A percentile compares a stretch with the other conserved stretches of the same genome.
phyloP scores from a whole-genome alignment of 1,140 invertebrate genomes.

The Hylyphantes graminicola region DNA sequence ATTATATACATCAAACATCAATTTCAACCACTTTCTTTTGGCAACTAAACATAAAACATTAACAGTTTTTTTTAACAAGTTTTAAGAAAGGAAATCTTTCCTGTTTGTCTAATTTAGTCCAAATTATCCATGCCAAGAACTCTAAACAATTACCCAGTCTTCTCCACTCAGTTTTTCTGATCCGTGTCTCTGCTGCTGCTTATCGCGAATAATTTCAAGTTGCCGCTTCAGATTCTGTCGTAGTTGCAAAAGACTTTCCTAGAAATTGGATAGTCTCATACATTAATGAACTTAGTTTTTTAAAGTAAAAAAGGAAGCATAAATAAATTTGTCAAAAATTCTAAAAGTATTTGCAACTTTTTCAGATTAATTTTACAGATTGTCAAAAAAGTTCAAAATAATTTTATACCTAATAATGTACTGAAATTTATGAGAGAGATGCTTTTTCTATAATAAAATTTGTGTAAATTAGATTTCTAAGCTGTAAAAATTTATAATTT shows the following conservation, averaged over 20 bases:
- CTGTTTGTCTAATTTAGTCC: too few species aligned
- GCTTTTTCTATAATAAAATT: too few species aligned
- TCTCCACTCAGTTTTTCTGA: constrained; percentile 22
- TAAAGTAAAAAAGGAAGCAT: not conserved
- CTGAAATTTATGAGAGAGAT: not conserved
- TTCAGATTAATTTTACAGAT: too few species aligned
- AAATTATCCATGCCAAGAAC: constrained; percentile 14
- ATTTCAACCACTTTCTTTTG: too few species aligned
- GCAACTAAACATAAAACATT: too few species aligned
- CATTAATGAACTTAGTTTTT: not conserved
- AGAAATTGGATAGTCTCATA: not conserved
- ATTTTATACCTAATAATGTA: not conserved
- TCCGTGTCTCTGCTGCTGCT: constrained; percentile 62
- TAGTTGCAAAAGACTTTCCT: constrained; percentile 75
- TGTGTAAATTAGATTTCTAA: too few species aligned
- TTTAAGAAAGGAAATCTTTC: too few species aligned
- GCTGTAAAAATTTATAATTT: too few species aligned
- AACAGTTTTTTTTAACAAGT: too few species aligned
- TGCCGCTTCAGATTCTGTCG: constrained; percentile 76
- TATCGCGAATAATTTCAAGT: constrained; percentile 70
- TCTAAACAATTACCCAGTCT: constrained; percentile 46
- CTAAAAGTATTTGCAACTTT: not conserved
- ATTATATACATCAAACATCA: too few species aligned
- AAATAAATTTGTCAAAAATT: not conserved
- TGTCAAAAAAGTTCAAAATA: not conserved